A percentile compares a stretch with the other conserved stretches of the same genome.
Evolutionary conservation across 1,140 invertebrate species (phyloP).

Genomic region (Vanessa atalanta): DNA sequence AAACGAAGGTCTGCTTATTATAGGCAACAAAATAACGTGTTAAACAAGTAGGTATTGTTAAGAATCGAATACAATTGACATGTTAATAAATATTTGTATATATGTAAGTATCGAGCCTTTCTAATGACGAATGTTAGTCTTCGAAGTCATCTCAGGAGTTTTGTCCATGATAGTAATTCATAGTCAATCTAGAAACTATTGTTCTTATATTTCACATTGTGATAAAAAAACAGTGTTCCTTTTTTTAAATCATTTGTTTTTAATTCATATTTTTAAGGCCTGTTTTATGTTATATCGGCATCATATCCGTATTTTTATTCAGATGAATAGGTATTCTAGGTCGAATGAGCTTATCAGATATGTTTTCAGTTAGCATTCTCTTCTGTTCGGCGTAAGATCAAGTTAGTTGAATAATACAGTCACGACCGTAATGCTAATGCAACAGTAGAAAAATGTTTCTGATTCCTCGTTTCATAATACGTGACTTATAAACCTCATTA

Average conservation of each 20-base stretch:
- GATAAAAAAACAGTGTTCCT: too few species aligned
- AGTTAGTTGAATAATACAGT: constrained; percentile 31
- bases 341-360: constrained; percentile 5
- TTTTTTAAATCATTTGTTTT: neutral
- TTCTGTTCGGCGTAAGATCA: constrained; percentile 25
- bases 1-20: constrained; percentile 35
- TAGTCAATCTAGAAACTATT: constrained; percentile 19
- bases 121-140: constrained; percentile 50
- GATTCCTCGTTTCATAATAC: constrained; percentile 55
- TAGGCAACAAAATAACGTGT: constrained; percentile 35
- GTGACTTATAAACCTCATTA: constrained; percentile 66
- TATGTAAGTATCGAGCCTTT: constrained; percentile 57
- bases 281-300: neutral
- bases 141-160: constrained; percentile 34
- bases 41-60: constrained; percentile 34
- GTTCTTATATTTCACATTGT: constrained; percentile 5
- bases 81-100: constrained; percentile 28
- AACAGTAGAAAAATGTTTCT: constrained; percentile 33
- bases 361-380: constrained; percentile 22
- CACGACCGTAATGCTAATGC: constrained; percentile 34
- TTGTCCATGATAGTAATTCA: constrained; percentile 31
- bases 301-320: constrained; percentile 6
- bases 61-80: constrained; percentile 37
- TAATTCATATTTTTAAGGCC: neutral
- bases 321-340: neutral